phyloP scores from a whole-genome alignment of 2,797 vertebrate species.

The Myiotriccus ornatus region DNA sequence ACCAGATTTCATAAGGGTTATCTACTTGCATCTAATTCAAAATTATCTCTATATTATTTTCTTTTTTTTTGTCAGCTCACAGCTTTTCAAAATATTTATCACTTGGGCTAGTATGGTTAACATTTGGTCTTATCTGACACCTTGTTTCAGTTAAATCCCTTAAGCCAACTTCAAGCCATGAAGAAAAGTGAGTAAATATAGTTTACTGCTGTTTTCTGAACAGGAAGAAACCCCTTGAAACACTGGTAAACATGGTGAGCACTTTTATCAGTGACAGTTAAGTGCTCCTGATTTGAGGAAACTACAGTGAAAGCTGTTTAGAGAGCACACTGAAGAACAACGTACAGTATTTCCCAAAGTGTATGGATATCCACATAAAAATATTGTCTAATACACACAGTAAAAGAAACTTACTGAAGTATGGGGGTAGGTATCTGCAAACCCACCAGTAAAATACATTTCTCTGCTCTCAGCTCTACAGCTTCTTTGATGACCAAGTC shows the following conservation, averaged over 20 bases:
- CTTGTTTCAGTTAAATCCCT: neutral
- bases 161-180: constrained; percentile 1
- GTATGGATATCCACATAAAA: neutral
- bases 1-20: neutral
- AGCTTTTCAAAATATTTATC: constrained; percentile 9
- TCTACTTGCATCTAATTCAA: neutral
- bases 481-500: neutral
- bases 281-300: neutral
- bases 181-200: neutral
- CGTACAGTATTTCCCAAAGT: neutral
- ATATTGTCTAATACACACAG: neutral
- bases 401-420: neutral
- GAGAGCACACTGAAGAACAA: neutral
- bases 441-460: neutral
- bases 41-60: neutral
- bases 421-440: neutral
- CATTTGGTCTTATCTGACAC: neutral
- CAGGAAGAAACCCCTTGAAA: constrained; percentile 1
- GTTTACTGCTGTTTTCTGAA: neutral
- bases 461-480: neutral
- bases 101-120: neutral
- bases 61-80: neutral
- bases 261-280: neutral
- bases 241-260: neutral
- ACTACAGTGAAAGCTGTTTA: neutral